Evolutionary conservation across 2,888 invertebrate species (phyloP), one percentile per base, ranked within the genome.

Genomic region (Spilosoma lubricipeda): DNA sequence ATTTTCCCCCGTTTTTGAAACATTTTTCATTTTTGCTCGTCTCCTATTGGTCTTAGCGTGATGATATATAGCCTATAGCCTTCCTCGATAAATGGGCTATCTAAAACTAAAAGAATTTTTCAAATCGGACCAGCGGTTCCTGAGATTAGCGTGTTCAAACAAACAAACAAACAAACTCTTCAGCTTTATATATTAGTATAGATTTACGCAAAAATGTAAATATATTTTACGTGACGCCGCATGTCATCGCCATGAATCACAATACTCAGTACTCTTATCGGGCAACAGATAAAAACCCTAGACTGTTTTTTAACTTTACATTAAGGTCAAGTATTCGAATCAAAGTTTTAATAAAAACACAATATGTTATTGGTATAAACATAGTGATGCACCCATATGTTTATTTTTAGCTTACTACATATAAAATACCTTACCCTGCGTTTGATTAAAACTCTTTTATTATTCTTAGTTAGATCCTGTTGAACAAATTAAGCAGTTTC

Each of bases 231-330:
- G 56, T 52, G 30, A 48, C 30, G 33, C n/a, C 20, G 18, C 42
- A n/a, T 45, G 45, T 64, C 45, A 70, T 72, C 78, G 78, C 81
- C 69, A 78, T 84, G 82, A 84, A 66, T 87, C 80, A 84, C 56
- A 64, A 74, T 74, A 75, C 72, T 67, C 30, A 18, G 27, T 39
- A 56, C 66, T 42, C 74, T 85, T 88, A 88, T 88, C 88, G 39
- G 72, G 9, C 68, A 56, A 9, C 18, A 67, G 82, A 86, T 88
- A 84, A 86, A 82, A 82, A 74, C 69, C 64, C 48, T 71, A 48
- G 63, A 66, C 18, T 77, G 79, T 81, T 82, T 77, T 75, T 3
- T 79, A 68, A 75, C 39, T 75, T 59, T 48, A 56, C 71, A 67
- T 59, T 73, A 63, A 77, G 67, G 72, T 77, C 72, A 56, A 72